phyloP scores from a whole-genome alignment of 2,113 vertebrate genomes.

The Ophiodon elongatus region DNA sequence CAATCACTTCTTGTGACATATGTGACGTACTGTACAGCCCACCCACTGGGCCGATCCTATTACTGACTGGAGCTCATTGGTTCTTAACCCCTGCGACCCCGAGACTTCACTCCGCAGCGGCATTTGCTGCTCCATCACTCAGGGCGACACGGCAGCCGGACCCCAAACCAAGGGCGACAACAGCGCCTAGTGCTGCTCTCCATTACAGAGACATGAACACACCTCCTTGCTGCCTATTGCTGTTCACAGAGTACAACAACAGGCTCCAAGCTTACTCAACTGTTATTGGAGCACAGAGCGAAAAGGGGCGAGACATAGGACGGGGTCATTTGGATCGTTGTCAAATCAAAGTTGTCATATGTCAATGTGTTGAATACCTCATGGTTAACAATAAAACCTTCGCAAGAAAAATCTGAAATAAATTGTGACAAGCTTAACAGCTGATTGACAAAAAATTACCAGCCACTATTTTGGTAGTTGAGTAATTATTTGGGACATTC shows the following conservation, averaged over 20 bases:
- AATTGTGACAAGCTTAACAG: not conserved
- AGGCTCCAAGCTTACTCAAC: not conserved
- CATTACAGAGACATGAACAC: conserved; percentile 26
- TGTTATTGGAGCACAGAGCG: not conserved
- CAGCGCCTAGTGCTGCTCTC: conserved; percentile 2
- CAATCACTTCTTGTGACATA: conserved; percentile 47
- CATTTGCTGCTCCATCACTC: conserved; percentile 51
- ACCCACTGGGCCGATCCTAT: conserved; percentile 38
- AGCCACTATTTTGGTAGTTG: not conserved
- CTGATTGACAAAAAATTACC: not conserved
- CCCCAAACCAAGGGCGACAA: conserved; percentile 29
- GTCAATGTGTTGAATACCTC: not conserved
- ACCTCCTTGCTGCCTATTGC: not conserved
- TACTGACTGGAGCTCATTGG: conserved; percentile 52
- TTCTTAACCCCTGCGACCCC: conserved; percentile 43
- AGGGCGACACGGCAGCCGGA: conserved; percentile 14
- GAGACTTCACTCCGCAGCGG: conserved; percentile 18
- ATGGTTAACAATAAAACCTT: not conserved
- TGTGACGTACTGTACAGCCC: conserved; percentile 14
- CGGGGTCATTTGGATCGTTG: not conserved
- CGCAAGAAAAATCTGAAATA: not conserved
- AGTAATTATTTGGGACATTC: no score
- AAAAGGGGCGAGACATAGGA: not conserved
- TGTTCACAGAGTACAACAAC: not conserved
- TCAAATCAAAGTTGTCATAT: not conserved